Base-by-base conservation (phyloP, 2,797 vertebrate species). In the Clamator glandarius region DNA sequence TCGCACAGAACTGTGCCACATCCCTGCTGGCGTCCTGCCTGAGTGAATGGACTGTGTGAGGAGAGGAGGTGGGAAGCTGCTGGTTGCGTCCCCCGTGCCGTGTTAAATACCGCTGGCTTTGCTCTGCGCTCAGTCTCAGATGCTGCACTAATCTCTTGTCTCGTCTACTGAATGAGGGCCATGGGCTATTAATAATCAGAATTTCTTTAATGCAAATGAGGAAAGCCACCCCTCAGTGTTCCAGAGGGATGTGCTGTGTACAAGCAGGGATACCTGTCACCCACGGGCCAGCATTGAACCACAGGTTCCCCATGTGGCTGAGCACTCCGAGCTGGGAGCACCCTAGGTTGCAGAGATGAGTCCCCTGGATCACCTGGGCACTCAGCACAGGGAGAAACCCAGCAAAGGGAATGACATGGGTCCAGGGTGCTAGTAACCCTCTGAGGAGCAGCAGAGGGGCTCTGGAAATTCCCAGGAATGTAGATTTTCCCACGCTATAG, bases 141-240 rank as follows among this genome's bases (percentile, higher is more conserved):
- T 61, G 10, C 55, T 6, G 8, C 62, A 3, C 98, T 97, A 96
- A 97, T 98, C 97, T 98, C 96, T 92, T 94, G 93, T 95, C 96
- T 98, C 92, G 74, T 98, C 98, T 98, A 95, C 96, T 95, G 97
- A 87, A 76, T 75, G 92, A 97, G 96, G 93, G 96, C 91, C 97
- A 97, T 36, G 95, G 97, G 96, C 98, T 96, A 96, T 98, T 98
- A 98, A 98, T 97, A 96, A 97, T 96, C 97, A 97, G 98, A 97
- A 98, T 98, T 98, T 97, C 95, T 95, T 87, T 75, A 93, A 94
- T 90, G 96, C 93, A 48, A 90, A 44, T 42, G 42, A 23, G 7
- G 21, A 80, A 79, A 77, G 42, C 66, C 24, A 31, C 59, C 52
- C 68, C n/a, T 36, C 79, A 77, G 62, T 76, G 42, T 17, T 16